Percentiles rank a stretch among this genome's conserved stretches.
These are phyloP conservation scores for Brenthis ino DNA, from an alignment of 2,888 invertebrate genomes.

Conservation along the genomic window DNA sequence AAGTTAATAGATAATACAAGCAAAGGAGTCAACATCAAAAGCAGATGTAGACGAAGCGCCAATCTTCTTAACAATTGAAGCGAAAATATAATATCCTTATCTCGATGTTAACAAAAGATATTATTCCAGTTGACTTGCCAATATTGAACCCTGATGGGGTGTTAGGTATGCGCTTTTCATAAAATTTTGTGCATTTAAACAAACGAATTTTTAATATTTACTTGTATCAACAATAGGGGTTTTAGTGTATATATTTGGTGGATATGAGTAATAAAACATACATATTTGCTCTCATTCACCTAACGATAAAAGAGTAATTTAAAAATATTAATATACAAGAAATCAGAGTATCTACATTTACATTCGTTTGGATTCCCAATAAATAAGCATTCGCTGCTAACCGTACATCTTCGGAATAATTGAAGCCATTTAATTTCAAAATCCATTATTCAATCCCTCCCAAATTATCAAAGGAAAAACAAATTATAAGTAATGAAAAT, in stretches of 20 bases:
- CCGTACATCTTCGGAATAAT: conserved; percentile 11
- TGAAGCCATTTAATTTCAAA: conserved; percentile 29
- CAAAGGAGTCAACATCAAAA: conserved; percentile 47
- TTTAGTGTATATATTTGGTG: too few relatives aligned
- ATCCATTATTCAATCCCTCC: conserved; percentile 40
- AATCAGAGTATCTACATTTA: not conserved
- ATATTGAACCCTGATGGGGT: conserved; percentile 62
- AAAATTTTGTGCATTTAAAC: conserved; percentile 10
- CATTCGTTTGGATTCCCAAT: not conserved
- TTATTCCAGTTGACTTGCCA: conserved; percentile 71
- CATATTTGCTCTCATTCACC: too few relatives aligned
- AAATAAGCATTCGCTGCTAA: not conserved
- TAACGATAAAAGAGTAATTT: too few relatives aligned
- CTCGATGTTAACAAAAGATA: conserved; percentile 72
- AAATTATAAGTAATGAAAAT: conserved; percentile 36
- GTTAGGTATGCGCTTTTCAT: conserved; percentile 32
- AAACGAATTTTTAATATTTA: too few relatives aligned
- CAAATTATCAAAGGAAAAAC: conserved; percentile 31
- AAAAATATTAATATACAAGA: too few relatives aligned
- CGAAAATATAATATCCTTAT: conserved; percentile 71
- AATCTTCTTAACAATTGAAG: conserved; percentile 73
- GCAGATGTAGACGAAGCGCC: conserved; percentile 64
- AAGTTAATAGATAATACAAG: conserved; percentile 14
- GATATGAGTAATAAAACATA: too few relatives aligned
- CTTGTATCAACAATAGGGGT: too few relatives aligned